phyloP scores from a whole-genome alignment of 2,888 invertebrate genomes.

The Callosobruchus maculatus region DNA sequence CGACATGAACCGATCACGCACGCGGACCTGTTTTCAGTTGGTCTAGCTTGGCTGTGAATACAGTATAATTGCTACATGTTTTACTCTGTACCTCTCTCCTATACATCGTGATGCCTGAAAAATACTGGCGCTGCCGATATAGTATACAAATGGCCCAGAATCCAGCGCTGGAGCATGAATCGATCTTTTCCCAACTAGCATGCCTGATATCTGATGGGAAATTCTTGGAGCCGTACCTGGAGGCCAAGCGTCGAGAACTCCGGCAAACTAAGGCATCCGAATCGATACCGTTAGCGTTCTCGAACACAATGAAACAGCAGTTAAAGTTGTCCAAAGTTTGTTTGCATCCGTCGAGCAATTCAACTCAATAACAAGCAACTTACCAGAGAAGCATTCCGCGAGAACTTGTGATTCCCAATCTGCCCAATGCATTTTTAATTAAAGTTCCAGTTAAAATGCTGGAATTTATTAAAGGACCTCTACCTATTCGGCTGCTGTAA shows the following conservation, averaged over 20 bases:
- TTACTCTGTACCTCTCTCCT: too few species aligned
- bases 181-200: neutral
- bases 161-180: too few species aligned
- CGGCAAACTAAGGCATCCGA: conserved; percentile 4
- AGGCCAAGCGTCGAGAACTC: conserved; percentile 4
- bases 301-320: conserved; percentile 27
- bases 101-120: too few species aligned
- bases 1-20: too few species aligned
- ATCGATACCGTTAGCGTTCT: conserved; percentile 26
- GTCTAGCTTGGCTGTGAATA: too few species aligned
- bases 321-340: conserved; percentile 25
- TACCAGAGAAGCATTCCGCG: conserved; percentile 5
- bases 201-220: neutral
- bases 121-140: too few species aligned
- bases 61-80: too few species aligned
- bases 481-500: conserved; percentile 12
- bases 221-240: neutral
- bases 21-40: too few species aligned
- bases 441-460: conserved; percentile 19
- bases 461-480: conserved; percentile 19
- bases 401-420: conserved; percentile 16
- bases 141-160: too few species aligned
- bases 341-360: conserved; percentile 19
- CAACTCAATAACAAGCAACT: conserved; percentile 21
- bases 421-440: conserved; percentile 21